Percentiles rank a stretch among this genome's conserved stretches.
Conservation (phyloP, 2,797 vertebrate species). For the Botia almorhae region DNA sequence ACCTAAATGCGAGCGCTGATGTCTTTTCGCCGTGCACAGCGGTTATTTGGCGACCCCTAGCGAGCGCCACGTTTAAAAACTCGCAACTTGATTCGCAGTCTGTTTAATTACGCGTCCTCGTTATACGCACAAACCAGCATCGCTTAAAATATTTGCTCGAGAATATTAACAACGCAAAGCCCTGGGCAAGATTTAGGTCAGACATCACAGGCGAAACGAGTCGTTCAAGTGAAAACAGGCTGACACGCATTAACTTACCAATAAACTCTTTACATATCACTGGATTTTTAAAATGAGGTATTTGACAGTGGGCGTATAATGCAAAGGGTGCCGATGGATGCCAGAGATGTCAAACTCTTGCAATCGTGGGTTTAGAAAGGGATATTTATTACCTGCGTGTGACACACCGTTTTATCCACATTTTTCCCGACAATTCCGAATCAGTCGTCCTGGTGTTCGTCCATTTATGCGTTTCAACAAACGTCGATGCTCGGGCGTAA, state of each 20-base stretch:
- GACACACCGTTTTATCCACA: conserved; percentile 83
- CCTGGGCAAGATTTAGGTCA: background rate
- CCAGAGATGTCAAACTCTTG: conserved; percentile 1
- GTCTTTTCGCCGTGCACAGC: conserved; percentile 37
- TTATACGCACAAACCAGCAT: conserved; percentile 28
- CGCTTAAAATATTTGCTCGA: conserved; percentile 6
- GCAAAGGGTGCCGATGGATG: background rate
- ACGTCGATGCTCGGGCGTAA: conserved; percentile 67
- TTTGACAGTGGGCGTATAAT: conserved; percentile 31
- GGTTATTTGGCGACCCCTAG: conserved; percentile 80
- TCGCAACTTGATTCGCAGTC: conserved; percentile 43
- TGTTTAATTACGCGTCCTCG: background rate
- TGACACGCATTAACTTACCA: conserved; percentile 28
- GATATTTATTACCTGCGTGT: conserved; percentile 79
- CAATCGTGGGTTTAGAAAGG: background rate
- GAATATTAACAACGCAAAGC: conserved; percentile 3
- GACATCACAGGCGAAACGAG: background rate
- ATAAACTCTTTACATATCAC: conserved; percentile 28
- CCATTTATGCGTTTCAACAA: conserved; percentile 77
- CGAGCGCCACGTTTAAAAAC: conserved; percentile 58
- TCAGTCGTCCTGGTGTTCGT: conserved; percentile 79
- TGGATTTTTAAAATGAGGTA: background rate
- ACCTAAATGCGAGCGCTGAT: conserved; percentile 56
- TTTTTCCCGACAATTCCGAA: conserved; percentile 76
- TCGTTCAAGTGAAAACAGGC: background rate